These are phyloP conservation scores for Symphodus melops DNA, from an alignment of 2,113 vertebrate genomes.

Conservation along the genomic window DNA sequence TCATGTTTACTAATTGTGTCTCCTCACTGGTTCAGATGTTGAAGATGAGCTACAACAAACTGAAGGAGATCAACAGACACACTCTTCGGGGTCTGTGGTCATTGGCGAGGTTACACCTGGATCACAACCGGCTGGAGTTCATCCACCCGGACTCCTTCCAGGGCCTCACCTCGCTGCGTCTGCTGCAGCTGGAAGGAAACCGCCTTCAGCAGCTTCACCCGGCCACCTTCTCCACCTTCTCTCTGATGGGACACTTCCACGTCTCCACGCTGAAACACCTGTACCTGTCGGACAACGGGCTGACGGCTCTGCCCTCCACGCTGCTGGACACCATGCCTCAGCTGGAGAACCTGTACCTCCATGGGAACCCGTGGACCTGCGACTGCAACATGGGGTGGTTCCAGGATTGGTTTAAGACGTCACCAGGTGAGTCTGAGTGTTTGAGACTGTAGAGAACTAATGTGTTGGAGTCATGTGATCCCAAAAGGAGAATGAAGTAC, in stretches of 20 bases:
- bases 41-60: slow-evolving; percentile 95
- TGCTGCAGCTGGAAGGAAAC: slow-evolving; percentile 94
- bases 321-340: slow-evolving; percentile 83
- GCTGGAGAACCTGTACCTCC: slow-evolving; percentile 90
- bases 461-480: too few relatives aligned
- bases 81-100: slow-evolving; percentile 87
- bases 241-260: slow-evolving; percentile 83
- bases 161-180: slow-evolving; percentile 87
- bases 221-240: slow-evolving; percentile 87
- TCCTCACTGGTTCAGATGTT: slow-evolving; percentile 83
- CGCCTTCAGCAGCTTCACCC: slow-evolving; percentile 88
- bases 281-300: slow-evolving; percentile 89
- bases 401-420: slow-evolving; percentile 81
- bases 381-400: slow-evolving; percentile 89
- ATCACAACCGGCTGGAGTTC: slow-evolving; percentile 92
- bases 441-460: too few relatives aligned
- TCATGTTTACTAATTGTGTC: background rate
- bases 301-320: slow-evolving; percentile 79
- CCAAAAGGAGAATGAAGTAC: too few relatives aligned
- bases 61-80: slow-evolving; percentile 80
- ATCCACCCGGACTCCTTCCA: slow-evolving; percentile 90
- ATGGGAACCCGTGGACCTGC: slow-evolving; percentile 92
- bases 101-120: slow-evolving; percentile 88
- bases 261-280: slow-evolving; percentile 90
- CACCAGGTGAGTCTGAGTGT: slow-evolving; percentile 78